Conservation (phyloP, 2,888 invertebrate species). For the Chalcis sispes region DNA sequence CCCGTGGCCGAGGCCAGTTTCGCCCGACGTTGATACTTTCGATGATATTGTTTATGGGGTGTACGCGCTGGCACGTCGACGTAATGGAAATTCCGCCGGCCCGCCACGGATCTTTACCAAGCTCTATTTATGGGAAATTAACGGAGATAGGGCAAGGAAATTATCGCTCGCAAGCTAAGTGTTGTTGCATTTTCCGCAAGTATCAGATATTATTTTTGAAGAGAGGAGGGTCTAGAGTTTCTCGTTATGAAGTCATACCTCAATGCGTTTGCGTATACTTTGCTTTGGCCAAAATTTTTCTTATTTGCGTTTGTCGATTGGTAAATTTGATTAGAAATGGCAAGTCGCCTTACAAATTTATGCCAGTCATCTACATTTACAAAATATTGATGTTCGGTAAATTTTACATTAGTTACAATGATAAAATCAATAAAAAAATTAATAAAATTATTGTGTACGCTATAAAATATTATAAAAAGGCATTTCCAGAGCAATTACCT, state of each 20-base stretch:
- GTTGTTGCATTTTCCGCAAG: no score
- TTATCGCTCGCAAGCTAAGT: no score
- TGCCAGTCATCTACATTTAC: no score
- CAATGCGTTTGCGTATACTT: not conserved
- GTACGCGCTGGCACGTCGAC: constrained; percentile 67
- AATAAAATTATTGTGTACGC: no score
- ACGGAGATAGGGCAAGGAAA: not conserved
- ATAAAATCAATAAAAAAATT: no score
- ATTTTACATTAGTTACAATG: no score
- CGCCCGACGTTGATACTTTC: constrained; percentile 62
- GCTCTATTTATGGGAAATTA: constrained; percentile 68
- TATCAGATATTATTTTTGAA: constrained; percentile 27
- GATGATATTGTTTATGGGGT: constrained; percentile 72
- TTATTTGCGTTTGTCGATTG: constrained; percentile 10
- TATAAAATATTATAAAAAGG: no score
- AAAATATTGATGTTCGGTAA: no score
- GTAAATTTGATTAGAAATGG: constrained; percentile 25
- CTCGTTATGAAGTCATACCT: constrained; percentile 28
- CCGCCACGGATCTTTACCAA: no score
- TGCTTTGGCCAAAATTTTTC: constrained; percentile 12
- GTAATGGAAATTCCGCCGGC: constrained; percentile 72
- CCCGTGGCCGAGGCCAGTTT: constrained; percentile 63
- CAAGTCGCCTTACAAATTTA: no score
- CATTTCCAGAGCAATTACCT: no score
- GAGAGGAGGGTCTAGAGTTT: not conserved